Evolutionary conservation across 37 sponge, comb jelly and placozoan genomes (phyloP).

Genomic region (Halisarca cf. caerulea): DNA sequence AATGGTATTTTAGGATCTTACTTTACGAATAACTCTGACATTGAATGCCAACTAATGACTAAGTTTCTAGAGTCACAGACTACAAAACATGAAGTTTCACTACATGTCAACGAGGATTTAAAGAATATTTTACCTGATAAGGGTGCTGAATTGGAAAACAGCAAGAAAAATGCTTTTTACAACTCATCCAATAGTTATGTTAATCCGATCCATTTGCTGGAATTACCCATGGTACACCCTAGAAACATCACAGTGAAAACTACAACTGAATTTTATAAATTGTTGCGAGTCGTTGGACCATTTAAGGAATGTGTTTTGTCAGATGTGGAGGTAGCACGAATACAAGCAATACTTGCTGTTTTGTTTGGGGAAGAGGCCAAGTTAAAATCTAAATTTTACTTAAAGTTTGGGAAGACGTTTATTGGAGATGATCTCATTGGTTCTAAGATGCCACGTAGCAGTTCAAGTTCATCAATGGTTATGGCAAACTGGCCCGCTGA

Average conservation of each 20-base stretch:
- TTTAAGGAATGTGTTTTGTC: slow-evolving; percentile 1
- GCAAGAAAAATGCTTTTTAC: background rate
- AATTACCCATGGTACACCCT: background rate
- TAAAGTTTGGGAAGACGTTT: slow-evolving; percentile 1
- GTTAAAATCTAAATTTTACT: background rate
- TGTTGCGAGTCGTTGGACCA: background rate
- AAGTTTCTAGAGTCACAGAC: background rate
- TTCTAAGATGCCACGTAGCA: background rate
- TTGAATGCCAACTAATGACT: slow-evolving; percentile 2
- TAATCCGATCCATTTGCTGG: background rate
- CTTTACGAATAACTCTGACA: background rate
- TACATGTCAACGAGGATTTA: background rate
- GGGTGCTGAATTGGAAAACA: too few relatives aligned
- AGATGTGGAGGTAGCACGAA: background rate
- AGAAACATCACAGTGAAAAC: background rate
- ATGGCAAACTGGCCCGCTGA: slow-evolving; percentile 39
- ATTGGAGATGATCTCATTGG: slow-evolving; percentile 46
- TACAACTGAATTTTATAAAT: background rate
- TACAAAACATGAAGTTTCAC: background rate
- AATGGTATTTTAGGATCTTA: slow-evolving; percentile 23
- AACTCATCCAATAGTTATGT: background rate
- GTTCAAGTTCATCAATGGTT: slow-evolving; percentile 31
- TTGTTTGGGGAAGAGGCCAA: background rate
- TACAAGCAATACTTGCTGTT: background rate
- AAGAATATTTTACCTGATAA: background rate